Evolutionary conservation across 2,113 vertebrate genomes (phyloP).

Genomic region (Sceloporus undulatus): DNA sequence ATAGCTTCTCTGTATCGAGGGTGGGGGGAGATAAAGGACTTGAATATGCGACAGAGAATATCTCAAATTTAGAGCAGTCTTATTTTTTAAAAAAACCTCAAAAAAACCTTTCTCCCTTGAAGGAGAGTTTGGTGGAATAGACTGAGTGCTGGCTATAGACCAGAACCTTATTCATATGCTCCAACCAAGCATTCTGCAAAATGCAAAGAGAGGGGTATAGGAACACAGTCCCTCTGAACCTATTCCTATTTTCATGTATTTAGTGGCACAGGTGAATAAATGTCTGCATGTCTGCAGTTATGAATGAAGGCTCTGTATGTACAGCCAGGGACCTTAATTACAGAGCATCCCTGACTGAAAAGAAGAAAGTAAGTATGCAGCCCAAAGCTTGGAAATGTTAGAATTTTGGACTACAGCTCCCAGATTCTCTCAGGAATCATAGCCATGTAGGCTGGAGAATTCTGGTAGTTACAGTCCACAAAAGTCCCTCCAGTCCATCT

Average conservation of each 20-base stretch:
- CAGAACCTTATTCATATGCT: not conserved
- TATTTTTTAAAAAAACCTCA: not conserved
- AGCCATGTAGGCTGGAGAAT: too few relatives aligned
- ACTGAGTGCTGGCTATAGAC: not conserved
- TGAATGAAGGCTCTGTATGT: not conserved
- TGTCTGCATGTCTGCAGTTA: not conserved
- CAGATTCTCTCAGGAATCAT: too few relatives aligned
- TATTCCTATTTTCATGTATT: not conserved
- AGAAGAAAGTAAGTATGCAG: too few relatives aligned
- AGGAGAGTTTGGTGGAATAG: not conserved
- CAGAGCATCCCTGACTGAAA: not conserved
- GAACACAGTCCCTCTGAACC: not conserved
- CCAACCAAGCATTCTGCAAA: not conserved
- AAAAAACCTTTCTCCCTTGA: not conserved
- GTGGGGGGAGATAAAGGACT: not conserved
- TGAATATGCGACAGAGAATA: not conserved
- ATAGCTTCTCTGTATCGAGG: not conserved
- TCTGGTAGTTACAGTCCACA: too few relatives aligned
- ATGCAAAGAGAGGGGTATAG: not conserved
- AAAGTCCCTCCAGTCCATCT: too few relatives aligned
- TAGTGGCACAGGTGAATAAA: not conserved
- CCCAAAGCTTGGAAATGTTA: not conserved
- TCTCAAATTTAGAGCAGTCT: not conserved
- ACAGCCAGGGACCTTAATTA: not conserved
- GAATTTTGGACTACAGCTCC: too few relatives aligned